Evolutionary conservation across 2,888 invertebrate genomes (phyloP).

Genomic region (Dicyrtoma fusca): DNA sequence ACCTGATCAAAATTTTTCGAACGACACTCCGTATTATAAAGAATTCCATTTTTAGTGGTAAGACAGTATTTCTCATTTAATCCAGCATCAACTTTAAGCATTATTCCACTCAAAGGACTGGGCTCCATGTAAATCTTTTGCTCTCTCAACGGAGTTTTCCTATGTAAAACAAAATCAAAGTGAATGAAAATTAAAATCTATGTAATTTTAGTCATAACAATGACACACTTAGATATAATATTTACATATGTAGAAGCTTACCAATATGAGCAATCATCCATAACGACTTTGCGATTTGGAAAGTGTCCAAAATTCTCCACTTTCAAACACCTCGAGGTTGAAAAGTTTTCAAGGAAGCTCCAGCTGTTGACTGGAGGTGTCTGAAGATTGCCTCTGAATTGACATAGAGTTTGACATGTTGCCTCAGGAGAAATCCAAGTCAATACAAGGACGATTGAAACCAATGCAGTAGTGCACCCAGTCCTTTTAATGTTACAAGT

Average conservation of each 20-base stretch:
- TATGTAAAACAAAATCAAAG: slow-evolving; percentile 16
- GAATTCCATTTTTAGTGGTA: slow-evolving; percentile 31
- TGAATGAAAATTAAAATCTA: no score
- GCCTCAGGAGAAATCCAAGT: not conserved
- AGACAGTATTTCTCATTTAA: slow-evolving; percentile 45
- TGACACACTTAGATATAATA: slow-evolving; percentile 5
- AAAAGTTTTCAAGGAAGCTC: slow-evolving; percentile 49
- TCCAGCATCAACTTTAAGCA: slow-evolving; percentile 40
- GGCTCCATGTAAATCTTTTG: slow-evolving; percentile 40
- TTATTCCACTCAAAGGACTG: slow-evolving; percentile 34
- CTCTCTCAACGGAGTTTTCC: slow-evolving; percentile 43
- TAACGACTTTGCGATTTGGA: slow-evolving; percentile 43
- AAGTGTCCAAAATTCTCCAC: slow-evolving; percentile 47
- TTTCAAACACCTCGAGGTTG: slow-evolving; percentile 48
- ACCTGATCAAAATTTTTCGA: slow-evolving; percentile 46
- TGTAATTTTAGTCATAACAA: no score
- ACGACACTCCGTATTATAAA: slow-evolving; percentile 42
- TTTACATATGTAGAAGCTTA: slow-evolving; percentile 25
- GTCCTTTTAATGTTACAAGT: no score
- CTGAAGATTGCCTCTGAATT: slow-evolving; percentile 1
- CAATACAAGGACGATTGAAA: not conserved
- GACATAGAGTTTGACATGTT: slow-evolving; percentile 42
- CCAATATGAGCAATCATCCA: slow-evolving; percentile 51
- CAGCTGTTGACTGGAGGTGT: slow-evolving; percentile 6
- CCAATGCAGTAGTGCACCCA: no score